phyloP scores from a whole-genome alignment of 2,888 invertebrate genomes.

The Dorcus parallelipipedus region DNA sequence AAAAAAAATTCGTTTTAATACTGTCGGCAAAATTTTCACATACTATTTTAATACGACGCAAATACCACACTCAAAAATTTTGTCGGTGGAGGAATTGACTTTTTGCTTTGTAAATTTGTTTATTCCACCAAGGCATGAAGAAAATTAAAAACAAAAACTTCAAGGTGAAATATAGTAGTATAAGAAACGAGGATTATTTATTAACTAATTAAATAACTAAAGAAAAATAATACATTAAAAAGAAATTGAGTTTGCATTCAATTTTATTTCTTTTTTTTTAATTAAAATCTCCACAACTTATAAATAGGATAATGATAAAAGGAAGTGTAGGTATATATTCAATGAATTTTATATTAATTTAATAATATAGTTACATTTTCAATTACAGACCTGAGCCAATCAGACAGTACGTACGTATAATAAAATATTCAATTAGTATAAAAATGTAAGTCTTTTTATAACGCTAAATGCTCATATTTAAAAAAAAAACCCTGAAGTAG shows the following conservation, averaged over 20 bases:
- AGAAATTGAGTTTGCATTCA: neutral
- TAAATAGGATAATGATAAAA: neutral
- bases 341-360: slow-evolving; percentile 7
- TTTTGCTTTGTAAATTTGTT: too few relatives aligned
- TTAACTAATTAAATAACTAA: too few relatives aligned
- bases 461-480: neutral
- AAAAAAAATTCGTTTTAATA: too few relatives aligned
- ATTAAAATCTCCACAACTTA: neutral
- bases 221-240: neutral
- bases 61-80: too few relatives aligned
- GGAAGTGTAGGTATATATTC: neutral
- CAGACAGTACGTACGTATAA: neutral
- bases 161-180: too few relatives aligned
- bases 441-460: neutral
- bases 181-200: too few relatives aligned
- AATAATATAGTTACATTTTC: slow-evolving; percentile 5
- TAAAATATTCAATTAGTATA: neutral
- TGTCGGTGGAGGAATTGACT: too few relatives aligned
- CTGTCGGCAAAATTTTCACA: too few relatives aligned
- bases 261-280: too few relatives aligned
- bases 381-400: neutral
- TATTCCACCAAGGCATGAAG: too few relatives aligned
- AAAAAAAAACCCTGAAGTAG: too few relatives aligned
- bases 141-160: neutral
- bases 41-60: too few relatives aligned